Evolutionary conservation across 2,888 invertebrate genomes (phyloP).

Genomic region (Melinaea marsaeus): DNA sequence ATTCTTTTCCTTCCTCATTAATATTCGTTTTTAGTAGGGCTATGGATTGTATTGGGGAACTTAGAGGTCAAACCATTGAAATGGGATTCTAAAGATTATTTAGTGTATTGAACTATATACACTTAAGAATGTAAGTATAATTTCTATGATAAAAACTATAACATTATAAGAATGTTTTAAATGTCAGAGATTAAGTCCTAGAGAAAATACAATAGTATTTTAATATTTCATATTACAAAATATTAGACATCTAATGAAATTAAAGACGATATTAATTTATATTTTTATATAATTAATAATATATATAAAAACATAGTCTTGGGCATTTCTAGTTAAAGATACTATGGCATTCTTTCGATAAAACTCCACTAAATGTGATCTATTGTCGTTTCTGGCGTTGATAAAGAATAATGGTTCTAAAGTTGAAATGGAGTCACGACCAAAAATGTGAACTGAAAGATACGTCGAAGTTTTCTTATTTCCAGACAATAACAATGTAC

Average conservation of each 20-base stretch:
- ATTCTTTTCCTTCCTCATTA: slow-evolving; percentile 33
- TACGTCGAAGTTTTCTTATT: slow-evolving; percentile 20
- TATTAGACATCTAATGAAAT: no score
- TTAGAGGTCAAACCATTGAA: slow-evolving; percentile 21
- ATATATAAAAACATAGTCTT: slow-evolving; percentile 13
- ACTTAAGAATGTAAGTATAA: no score
- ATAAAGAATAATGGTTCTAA: slow-evolving; percentile 50
- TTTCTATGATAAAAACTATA: no score
- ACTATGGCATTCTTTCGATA: slow-evolving; percentile 22
- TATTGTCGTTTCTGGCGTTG: slow-evolving; percentile 47
- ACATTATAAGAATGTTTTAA: no score
- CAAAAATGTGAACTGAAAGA: slow-evolving; percentile 24
- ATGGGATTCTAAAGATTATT: slow-evolving; percentile 5
- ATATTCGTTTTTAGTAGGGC: slow-evolving; percentile 35
- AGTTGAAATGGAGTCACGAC: slow-evolving; percentile 28
- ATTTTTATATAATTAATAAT: slow-evolving; percentile 14
- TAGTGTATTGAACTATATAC: background rate
- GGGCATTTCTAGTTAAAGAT: slow-evolving; percentile 5
- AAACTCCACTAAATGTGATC: slow-evolving; percentile 41
- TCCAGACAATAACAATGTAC: slow-evolving; percentile 13
- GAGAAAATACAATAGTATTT: no score
- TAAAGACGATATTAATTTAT: background rate
- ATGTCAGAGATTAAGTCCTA: no score
- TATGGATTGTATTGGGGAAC: slow-evolving; percentile 29
- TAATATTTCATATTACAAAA: no score